phyloP scores from a whole-genome alignment of 2,888 invertebrate genomes.

The Euproctis similis region DNA sequence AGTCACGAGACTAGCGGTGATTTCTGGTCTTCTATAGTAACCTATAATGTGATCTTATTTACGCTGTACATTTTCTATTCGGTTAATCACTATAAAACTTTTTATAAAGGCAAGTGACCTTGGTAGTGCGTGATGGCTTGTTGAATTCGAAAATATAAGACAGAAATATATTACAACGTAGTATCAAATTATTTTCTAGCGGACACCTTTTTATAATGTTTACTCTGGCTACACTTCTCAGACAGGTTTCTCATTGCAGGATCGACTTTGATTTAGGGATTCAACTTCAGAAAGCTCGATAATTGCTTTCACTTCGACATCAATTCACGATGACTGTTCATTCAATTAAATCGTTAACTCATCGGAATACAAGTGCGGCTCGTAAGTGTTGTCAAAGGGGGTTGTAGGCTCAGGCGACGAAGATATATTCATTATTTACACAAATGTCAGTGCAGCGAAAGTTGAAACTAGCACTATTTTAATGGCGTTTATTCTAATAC shows the following conservation, averaged over 20 bases:
- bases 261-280: conserved; percentile 22
- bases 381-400: conserved; percentile 3
- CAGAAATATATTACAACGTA: background rate
- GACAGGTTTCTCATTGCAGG: conserved; percentile 34
- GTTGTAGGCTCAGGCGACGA: conserved; percentile 2
- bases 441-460: conserved; percentile 3
- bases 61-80: no score
- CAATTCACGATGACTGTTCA: conserved; percentile 10
- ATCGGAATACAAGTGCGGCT: conserved; percentile 7
- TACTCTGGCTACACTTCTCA: conserved; percentile 12
- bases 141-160: background rate
- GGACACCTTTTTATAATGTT: background rate
- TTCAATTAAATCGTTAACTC: conserved; percentile 14
- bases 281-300: conserved; percentile 18
- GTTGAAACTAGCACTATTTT: background rate
- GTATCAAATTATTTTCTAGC: background rate
- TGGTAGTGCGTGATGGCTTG: no score
- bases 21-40: conserved; percentile 24
- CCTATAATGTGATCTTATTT: no score
- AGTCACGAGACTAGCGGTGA: conserved; percentile 55
- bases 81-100: no score
- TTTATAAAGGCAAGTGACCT: conserved; percentile 4
- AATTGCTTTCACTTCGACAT: conserved; percentile 26
- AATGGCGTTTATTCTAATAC: no score
- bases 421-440: conserved; percentile 2